Evolutionary conservation across 2,113 vertebrate species (phyloP), one percentile per base, ranked within the genome.

Genomic region (Picathartes gymnocephalus): DNA sequence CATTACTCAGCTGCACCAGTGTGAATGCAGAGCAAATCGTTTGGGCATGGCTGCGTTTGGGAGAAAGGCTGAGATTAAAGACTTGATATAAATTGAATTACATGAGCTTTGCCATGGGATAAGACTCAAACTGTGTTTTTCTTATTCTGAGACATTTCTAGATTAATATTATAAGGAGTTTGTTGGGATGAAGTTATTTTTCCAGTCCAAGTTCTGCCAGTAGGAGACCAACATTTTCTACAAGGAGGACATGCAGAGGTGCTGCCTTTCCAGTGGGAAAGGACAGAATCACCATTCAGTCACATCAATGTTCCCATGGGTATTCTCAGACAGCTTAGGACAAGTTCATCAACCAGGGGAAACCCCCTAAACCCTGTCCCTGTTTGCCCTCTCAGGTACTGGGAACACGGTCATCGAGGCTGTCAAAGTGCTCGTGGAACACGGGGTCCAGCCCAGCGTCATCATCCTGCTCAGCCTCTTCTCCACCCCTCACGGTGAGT

Each of bases 341-440:
- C 28, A 42, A 39, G 39, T 22, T 58, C 81, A 39, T 45, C 47
- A 45, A 1, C 7, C 7, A 9, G 20, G 24, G 10, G 2, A 4
- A 35, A 17, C 0, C 6, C 14, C 18, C 31, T 14, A 4, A 78
- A 4, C 3, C 28, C 19, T 50, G 1, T 88, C 15, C 1, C 7
- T 47, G 8, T 24, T 10, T 51, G 23, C 31, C 40, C 30, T 28
- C 74, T 15, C 81, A 99, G 99, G 99, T 88, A 99, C 99, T 71
- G 99, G 99, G 48, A 99, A 99, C 93, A 99, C 99, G 1, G 99
- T 99, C 82, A 99, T 99, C 2, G 99, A 99, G 97, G 99, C 99
- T 35, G 99, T 99, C 85, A 99, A 98, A 66, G 99, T 99, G 80
- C 98, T 99, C 12, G 98, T 99, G 80, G 99, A 99, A 95, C 99